Percentiles rank a stretch among this genome's conserved stretches.
Evolutionary conservation across 2,888 invertebrate species (phyloP).

Genomic region (Heterodera filipjevi): DNA sequence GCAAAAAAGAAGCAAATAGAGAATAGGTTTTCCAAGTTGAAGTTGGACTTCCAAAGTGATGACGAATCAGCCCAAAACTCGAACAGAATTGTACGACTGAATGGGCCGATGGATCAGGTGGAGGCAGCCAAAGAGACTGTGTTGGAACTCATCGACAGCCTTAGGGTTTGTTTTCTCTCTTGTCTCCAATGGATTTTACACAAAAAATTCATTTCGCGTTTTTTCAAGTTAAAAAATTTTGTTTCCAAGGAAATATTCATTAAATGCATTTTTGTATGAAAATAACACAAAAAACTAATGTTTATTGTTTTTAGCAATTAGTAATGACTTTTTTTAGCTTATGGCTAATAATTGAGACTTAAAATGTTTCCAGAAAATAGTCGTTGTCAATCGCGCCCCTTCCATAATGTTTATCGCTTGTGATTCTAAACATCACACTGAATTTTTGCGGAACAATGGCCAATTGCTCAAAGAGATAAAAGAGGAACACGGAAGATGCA

Average conservation of each 20-base stretch:
- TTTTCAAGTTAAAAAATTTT: no score
- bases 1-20: neutral
- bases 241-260: no score
- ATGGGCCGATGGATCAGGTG: neutral
- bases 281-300: no score
- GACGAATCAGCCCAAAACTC: neutral
- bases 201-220: no score
- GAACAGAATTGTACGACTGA: neutral
- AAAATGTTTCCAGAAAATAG: neutral
- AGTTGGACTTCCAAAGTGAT: constrained; percentile 5
- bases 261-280: no score
- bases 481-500: neutral
- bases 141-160: neutral
- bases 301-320: no score
- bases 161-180: neutral
- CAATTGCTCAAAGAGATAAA: neutral
- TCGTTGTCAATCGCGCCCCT: neutral
- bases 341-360: no score
- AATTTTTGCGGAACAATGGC: neutral
- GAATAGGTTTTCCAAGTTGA: neutral
- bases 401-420: neutral
- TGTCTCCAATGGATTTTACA: neutral
- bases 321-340: neutral
- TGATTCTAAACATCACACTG: neutral
- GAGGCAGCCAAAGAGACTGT: neutral